Evolutionary conservation across 2,888 invertebrate species (phyloP).

Genomic region (Pecten maximus): DNA sequence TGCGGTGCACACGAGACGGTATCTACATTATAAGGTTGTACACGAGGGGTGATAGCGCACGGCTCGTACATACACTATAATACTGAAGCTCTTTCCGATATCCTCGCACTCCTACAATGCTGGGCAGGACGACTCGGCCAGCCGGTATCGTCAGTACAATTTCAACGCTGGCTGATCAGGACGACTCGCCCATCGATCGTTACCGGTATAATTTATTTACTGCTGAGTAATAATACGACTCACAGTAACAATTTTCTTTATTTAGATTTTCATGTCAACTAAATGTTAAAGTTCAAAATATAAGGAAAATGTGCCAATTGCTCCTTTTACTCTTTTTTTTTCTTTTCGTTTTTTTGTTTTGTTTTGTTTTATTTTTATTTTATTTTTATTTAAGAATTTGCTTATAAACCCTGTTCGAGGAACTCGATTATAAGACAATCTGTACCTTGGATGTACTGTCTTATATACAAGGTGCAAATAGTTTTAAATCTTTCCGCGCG

Average conservation of each 20-base stretch:
- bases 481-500: too few species aligned
- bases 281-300: not conserved
- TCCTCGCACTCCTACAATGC: not conserved
- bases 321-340: not conserved
- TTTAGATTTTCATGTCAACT: not conserved
- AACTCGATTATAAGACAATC: too few species aligned
- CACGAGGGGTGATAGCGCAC: not conserved
- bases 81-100: not conserved
- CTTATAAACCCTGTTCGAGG: too few species aligned
- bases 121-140: not conserved
- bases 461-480: too few species aligned
- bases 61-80: not conserved
- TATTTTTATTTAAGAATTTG: too few species aligned
- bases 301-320: not conserved
- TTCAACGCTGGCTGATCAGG: not conserved
- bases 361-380: not conserved
- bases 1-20: not conserved
- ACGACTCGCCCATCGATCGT: not conserved
- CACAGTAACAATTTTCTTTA: not conserved
- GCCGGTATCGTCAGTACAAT: too few species aligned
- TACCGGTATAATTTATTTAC: slow-evolving; percentile 2
- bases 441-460: too few species aligned
- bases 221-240: not conserved
- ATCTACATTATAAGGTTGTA: not conserved
- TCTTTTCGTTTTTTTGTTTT: not conserved